Percentiles rank a stretch among this genome's conserved stretches.
phyloP scores from a whole-genome alignment of 2,113 vertebrate species.

The Centropristis striata region DNA sequence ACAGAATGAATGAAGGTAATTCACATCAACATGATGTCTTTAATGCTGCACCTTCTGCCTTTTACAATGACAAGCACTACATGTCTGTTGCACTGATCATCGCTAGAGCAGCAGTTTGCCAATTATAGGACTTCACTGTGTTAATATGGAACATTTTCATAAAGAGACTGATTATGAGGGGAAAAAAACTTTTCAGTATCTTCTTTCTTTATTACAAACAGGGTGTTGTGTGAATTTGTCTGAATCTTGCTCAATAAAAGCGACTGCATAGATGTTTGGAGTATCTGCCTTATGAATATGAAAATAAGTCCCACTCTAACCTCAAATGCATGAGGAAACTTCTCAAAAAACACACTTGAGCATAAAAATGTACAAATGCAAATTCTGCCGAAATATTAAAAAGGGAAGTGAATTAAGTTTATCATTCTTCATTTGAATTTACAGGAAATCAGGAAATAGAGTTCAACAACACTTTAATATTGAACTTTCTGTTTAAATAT shows the following conservation, averaged over 20 bases:
- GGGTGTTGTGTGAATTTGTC: background rate
- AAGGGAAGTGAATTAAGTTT: background rate
- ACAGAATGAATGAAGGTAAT: constrained; percentile 49
- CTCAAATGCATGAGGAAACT: too few species aligned
- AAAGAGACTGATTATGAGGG: background rate
- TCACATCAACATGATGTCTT: constrained; percentile 16
- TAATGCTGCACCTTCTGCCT: constrained; percentile 27
- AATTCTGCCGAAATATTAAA: background rate
- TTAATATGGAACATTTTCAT: constrained; percentile 8
- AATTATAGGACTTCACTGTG: background rate
- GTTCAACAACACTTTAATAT: background rate
- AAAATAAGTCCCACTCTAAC: background rate
- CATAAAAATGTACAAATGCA: background rate
- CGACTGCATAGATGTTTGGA: background rate
- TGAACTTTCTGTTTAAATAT: background rate
- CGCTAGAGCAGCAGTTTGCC: background rate
- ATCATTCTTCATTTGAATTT: too few species aligned
- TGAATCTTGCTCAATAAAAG: background rate
- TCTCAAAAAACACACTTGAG: background rate
- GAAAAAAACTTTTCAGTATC: background rate
- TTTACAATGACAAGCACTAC: constrained; percentile 33
- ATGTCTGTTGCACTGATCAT: constrained; percentile 25
- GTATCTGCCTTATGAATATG: background rate
- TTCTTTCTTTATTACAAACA: background rate
- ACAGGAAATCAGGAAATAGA: background rate